phyloP scores from a whole-genome alignment of 2,797 vertebrate genomes.

The Megalops cyprinoides region DNA sequence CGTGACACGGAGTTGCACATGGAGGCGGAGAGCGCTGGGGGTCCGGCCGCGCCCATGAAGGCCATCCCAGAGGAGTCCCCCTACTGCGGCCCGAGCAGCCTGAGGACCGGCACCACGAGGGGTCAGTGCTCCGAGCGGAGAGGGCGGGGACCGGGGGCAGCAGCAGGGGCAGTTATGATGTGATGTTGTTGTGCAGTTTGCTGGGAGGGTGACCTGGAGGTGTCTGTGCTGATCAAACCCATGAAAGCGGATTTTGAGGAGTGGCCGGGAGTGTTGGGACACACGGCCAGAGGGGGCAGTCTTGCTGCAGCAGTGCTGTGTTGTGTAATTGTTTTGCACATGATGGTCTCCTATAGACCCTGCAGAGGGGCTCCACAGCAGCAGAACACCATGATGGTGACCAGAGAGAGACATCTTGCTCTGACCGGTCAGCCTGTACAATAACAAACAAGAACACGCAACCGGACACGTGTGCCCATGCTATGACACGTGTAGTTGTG shows the following conservation, averaged over 20 bases:
- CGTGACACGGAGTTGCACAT: constrained; percentile 7
- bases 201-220: too few relatives aligned
- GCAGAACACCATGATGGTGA: too few relatives aligned
- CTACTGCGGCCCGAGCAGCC: constrained; percentile 14
- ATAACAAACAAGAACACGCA: not conserved
- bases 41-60: constrained; percentile 17
- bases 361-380: too few relatives aligned
- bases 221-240: too few relatives aligned
- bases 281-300: not conserved
- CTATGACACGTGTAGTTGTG: not conserved
- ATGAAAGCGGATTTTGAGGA: too few relatives aligned
- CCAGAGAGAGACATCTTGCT: too few relatives aligned
- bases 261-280: too few relatives aligned
- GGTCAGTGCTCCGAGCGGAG: constrained; percentile 23
- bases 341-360: too few relatives aligned
- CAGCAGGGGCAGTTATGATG: not conserved
- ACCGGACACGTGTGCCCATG: too few relatives aligned
- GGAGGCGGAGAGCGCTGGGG: constrained; percentile 14
- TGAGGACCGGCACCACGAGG: constrained; percentile 36
- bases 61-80: constrained; percentile 36
- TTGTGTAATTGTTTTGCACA: not conserved
- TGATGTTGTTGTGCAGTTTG: constrained; percentile 7
- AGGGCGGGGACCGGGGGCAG: not conserved
- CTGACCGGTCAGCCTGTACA: not conserved
- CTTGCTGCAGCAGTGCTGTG: not conserved